Conservation (phyloP, 2,113 vertebrate genomes). For the Gymnocephalus cernua region DNA sequence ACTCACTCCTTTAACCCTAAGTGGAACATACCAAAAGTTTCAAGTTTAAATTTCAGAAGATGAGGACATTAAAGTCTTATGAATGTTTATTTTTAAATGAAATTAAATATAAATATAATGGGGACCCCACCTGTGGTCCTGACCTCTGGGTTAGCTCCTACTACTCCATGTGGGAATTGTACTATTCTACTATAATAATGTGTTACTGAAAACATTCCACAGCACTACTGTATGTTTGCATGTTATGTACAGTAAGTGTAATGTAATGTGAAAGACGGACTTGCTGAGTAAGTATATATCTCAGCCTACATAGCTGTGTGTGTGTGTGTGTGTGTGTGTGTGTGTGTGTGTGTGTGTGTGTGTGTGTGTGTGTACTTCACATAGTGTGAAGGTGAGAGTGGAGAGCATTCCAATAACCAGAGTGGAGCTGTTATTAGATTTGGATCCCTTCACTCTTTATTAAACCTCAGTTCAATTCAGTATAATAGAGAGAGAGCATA, state of each 20-base stretch:
- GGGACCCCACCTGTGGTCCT: neutral
- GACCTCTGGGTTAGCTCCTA: neutral
- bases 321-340: conserved; percentile 16
- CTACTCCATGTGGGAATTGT: neutral
- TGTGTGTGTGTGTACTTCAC: conserved; percentile 20
- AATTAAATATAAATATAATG: neutral
- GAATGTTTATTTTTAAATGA: neutral
- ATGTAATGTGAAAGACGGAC: conserved; percentile 9
- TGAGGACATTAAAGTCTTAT: neutral
- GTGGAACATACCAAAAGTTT: neutral
- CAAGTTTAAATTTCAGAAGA: neutral
- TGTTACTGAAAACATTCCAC: neutral
- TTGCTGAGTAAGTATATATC: conserved; percentile 31
- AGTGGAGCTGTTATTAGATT: conserved; percentile 79
- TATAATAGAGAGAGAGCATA: conserved; percentile 62
- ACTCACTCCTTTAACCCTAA: neutral
- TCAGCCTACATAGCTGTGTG: conserved; percentile 16
- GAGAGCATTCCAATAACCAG: conserved; percentile 74
- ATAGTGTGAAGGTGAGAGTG: conserved; percentile 59
- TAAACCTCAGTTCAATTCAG: conserved; percentile 73
- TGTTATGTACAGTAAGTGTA: conserved; percentile 9
- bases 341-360: conserved; percentile 14
- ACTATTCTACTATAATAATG: neutral
- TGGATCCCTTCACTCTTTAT: conserved; percentile 75
- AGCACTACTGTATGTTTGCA: neutral